Conservation (phyloP, 2,797 vertebrate species). For the Lutjanus campechanus region DNA sequence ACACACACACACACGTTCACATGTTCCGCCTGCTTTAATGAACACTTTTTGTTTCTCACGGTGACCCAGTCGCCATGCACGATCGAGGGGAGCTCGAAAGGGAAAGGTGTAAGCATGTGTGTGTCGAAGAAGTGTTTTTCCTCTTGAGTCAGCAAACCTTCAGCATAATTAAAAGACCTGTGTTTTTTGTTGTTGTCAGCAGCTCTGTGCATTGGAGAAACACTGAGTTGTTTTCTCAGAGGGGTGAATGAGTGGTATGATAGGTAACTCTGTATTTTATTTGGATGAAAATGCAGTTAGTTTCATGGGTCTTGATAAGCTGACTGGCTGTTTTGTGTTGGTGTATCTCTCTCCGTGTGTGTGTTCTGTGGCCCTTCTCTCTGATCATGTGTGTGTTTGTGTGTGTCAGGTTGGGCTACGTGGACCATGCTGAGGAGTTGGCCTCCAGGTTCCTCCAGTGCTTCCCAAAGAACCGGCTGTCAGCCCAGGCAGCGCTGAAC, state of each 20-base stretch:
- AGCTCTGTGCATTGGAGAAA: constrained; percentile 47
- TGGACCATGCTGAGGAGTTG: constrained; percentile 96
- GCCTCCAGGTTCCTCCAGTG: constrained; percentile 97
- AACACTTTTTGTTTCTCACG: constrained; percentile 41
- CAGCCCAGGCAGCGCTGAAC: constrained; percentile 93
- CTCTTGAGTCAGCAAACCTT: constrained; percentile 64
- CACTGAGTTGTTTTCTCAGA: constrained; percentile 29
- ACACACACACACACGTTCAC: neutral
- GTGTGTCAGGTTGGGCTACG: constrained; percentile 89
- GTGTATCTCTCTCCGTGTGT: neutral
- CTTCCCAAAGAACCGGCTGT: constrained; percentile 98
- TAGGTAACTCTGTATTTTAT: neutral
- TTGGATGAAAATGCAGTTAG: neutral
- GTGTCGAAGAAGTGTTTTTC: constrained; percentile 34
- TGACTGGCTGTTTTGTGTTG: neutral
- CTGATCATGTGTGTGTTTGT: constrained; percentile 26
- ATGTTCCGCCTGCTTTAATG: constrained; percentile 26
- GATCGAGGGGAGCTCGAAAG: constrained; percentile 10
- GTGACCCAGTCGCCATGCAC: constrained; percentile 33
- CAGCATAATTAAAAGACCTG: constrained; percentile 54
- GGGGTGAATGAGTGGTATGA: constrained; percentile 23
- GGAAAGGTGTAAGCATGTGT: constrained; percentile 34
- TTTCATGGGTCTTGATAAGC: neutral
- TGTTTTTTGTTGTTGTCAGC: constrained; percentile 66
- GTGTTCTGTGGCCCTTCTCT: constrained; percentile 1